Base-by-base conservation (phyloP, 2,888 invertebrate genomes). In the Meta bourneti region DNA sequence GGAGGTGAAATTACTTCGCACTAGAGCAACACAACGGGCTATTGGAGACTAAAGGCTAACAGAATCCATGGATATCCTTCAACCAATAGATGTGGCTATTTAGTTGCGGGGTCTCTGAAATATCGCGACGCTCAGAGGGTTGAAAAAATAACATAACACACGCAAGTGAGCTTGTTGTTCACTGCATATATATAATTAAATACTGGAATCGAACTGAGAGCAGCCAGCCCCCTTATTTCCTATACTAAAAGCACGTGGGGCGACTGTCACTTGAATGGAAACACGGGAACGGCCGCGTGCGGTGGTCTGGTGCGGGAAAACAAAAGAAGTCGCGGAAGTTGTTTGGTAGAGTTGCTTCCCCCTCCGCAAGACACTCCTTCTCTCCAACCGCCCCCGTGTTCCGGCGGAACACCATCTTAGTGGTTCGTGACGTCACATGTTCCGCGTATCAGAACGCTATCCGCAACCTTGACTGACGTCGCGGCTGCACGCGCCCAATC, bases 391-490 rank as follows among this genome's bases (percentile, higher is more conserved):
- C 89, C 89, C 82, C 89, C 89, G 52, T 71, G 82, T 89, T 89
- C 89, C 89, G 89, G 77, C 82, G 82, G 89, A 89, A 88, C 80
- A 75, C 16, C 74, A 80, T 72, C 79, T 80, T 81, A 81, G 88
- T 88, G 81, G 88, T 88, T 80, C 88, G 75, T 88, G 88, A 88
- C 88, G 88, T 88, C 88, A 88, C 81, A 54, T 19, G 54, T 88
- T 88, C 88, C 81, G 88, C 88, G 88, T 88, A 88, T 88, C 88
- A 88, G 79, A 88, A 80, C 19, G 34, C 80, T 52, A 54, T 80
- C 34, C 81, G 70, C 88, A 88, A 88, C 88, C 88, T 88, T 88
- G 88, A 88, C 34, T 88, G 88, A 88, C 88, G 88, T 88, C 72
- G 88, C 72, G 72, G 51, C 52, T n/a, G 13, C 13, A 16, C 69